Evolutionary conservation across 2,888 invertebrate genomes (phyloP).

Genomic region (Andrena fulva): DNA sequence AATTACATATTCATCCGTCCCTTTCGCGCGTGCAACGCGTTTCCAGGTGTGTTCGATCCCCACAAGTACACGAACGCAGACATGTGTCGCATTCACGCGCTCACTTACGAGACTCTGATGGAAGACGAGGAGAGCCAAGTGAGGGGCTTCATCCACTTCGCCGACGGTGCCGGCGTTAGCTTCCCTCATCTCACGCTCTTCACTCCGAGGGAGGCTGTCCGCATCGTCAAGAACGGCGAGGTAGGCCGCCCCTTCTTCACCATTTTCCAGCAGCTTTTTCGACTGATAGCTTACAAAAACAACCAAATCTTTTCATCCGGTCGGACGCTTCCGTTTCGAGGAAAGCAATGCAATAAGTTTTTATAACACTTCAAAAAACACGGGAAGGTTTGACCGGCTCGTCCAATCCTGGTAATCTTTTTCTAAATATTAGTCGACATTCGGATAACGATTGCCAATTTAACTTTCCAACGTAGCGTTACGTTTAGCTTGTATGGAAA

Average conservation of each 20-base stretch:
- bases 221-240: slow-evolving; percentile 93
- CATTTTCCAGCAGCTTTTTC: background rate
- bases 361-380: slow-evolving; percentile 54
- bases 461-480: background rate
- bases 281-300: too few relatives aligned
- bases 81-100: slow-evolving; percentile 91
- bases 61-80: slow-evolving; percentile 91
- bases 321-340: slow-evolving; percentile 64
- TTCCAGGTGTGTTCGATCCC: slow-evolving; percentile 91
- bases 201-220: slow-evolving; percentile 91
- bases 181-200: slow-evolving; percentile 92
- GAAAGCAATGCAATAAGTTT: slow-evolving; percentile 68
- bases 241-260: slow-evolving; percentile 81
- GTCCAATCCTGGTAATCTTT: background rate
- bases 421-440: background rate
- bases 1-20: background rate
- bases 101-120: slow-evolving; percentile 92
- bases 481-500: background rate
- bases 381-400: slow-evolving; percentile 33
- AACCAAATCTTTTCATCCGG: background rate
- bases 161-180: slow-evolving; percentile 91
- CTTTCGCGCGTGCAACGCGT: slow-evolving; percentile 3
- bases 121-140: slow-evolving; percentile 94
- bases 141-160: slow-evolving; percentile 92
- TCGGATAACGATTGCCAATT: background rate